phyloP scores from a whole-genome alignment of 2,888 invertebrate genomes.

The Coleophora flavipennella region DNA sequence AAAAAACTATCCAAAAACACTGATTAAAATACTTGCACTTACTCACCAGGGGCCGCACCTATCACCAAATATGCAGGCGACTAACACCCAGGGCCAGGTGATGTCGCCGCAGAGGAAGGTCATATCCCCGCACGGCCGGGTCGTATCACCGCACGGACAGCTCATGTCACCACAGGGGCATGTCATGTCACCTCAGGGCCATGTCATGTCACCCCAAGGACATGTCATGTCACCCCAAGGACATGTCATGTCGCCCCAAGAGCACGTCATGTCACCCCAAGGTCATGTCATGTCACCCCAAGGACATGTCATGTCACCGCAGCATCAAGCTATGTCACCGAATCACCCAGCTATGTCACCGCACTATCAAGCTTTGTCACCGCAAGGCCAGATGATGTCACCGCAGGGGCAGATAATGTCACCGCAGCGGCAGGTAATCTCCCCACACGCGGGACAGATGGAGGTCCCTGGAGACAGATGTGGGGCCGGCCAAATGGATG shows the following conservation, averaged over 20 bases:
- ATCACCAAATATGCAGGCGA: slow-evolving; percentile 12
- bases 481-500: slow-evolving; percentile 17
- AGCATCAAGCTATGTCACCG: slow-evolving; percentile 2
- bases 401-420: slow-evolving; percentile 6
- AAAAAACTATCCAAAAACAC: no score
- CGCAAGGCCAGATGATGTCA: slow-evolving; percentile 2
- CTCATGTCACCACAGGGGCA: slow-evolving; percentile 4
- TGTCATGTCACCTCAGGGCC: slow-evolving; percentile 1
- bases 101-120: slow-evolving; percentile 15
- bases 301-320: not conserved
- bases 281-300: slow-evolving; percentile 5
- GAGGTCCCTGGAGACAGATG: not conserved
- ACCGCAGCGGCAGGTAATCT: slow-evolving; percentile 4
- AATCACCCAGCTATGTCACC: slow-evolving; percentile 5
- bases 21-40: no score
- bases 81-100: slow-evolving; percentile 5
- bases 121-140: slow-evolving; percentile 5
- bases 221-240: slow-evolving; percentile 6
- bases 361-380: slow-evolving; percentile 1
- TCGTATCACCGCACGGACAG: slow-evolving; percentile 2
- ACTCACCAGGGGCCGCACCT: no score
- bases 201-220: slow-evolving; percentile 5
- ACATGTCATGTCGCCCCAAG: slow-evolving; percentile 8
- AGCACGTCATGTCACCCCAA: slow-evolving; percentile 5
- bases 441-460: slow-evolving; percentile 8